These are phyloP conservation scores for Smutsia temminckii DNA, from an alignment of 2,797 vertebrate species.

Conservation along the genomic window DNA sequence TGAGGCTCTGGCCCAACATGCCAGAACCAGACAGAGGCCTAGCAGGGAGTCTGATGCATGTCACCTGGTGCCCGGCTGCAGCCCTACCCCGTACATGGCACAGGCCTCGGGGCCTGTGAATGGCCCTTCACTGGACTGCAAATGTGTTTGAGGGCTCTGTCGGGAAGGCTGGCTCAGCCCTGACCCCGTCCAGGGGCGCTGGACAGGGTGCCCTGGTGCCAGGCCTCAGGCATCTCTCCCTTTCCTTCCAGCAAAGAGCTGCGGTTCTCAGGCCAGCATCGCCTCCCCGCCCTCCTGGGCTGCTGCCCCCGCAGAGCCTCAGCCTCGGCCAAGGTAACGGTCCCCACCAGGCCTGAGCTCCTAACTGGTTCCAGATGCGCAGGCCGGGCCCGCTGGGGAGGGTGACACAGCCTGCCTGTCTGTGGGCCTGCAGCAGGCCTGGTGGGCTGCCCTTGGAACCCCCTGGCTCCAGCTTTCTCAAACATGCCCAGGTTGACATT, in stretches of 20 bases:
- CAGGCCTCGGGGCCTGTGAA: rapidly evolving
- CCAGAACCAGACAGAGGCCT: background rate
- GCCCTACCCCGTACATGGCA: rapidly evolving
- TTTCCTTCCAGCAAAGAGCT: constrained; percentile 87
- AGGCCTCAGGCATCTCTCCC: background rate
- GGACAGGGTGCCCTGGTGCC: rapidly evolving
- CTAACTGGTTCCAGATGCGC: background rate
- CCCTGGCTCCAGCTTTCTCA: constrained; percentile 14
- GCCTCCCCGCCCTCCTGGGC: constrained; percentile 83
- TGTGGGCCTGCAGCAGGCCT: background rate
- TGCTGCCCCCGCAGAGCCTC: constrained; percentile 86
- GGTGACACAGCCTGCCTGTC: background rate
- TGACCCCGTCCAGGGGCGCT: rapidly evolving
- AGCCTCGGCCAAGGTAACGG: constrained; percentile 87
- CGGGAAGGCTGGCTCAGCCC: too few species aligned
- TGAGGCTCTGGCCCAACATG: background rate
- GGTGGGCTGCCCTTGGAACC: rapidly evolving
- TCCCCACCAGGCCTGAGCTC: background rate
- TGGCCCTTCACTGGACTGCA: rapidly evolving
- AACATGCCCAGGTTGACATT: background rate
- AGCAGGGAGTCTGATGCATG: rapidly evolving
- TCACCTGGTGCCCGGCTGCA: background rate
- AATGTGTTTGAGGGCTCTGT: background rate
- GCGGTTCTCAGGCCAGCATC: constrained; percentile 86
- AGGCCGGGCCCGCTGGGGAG: rapidly evolving